Percentiles rank a stretch among this genome's conserved stretches.
phyloP scores from a whole-genome alignment of 2,888 invertebrate species.

The Habrosyne pyritoides region DNA sequence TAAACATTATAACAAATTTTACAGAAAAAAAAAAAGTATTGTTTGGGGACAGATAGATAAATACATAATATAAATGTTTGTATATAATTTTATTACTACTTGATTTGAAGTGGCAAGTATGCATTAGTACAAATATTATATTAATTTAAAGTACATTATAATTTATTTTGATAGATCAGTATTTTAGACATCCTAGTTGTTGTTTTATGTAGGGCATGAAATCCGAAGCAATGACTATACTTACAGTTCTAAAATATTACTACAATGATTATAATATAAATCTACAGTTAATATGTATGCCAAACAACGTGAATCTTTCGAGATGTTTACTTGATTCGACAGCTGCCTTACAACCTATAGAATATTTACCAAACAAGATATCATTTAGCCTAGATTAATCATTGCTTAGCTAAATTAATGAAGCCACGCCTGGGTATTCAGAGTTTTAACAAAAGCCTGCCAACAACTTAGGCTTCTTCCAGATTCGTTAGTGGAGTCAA shows the following conservation, averaged over 20 bases:
- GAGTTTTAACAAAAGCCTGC: constrained; percentile 44
- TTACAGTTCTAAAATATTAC: neutral
- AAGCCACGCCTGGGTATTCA: constrained; percentile 34
- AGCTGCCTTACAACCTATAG: neutral
- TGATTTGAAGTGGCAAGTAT: neutral
- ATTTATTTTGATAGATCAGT: constrained; percentile 21
- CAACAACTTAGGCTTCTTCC: constrained; percentile 55
- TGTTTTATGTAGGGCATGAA: constrained; percentile 26
- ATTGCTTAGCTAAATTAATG: constrained; percentile 18
- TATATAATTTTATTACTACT: neutral
- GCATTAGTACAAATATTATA: constrained; percentile 28
- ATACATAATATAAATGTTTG: constrained; percentile 14
- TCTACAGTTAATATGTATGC: constrained; percentile 20
- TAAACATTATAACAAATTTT: constrained; percentile 15
- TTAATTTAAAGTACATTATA: constrained; percentile 22
- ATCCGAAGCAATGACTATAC: constrained; percentile 39
- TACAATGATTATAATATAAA: constrained; percentile 20
- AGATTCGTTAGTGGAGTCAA: constrained; percentile 37
- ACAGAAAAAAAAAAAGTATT: constrained; percentile 9
- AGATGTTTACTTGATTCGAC: constrained; percentile 16
- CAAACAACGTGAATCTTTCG: constrained; percentile 22
- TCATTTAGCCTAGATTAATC: constrained; percentile 4
- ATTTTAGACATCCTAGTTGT: constrained; percentile 28
- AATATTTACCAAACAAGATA: neutral
- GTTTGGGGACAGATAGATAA: constrained; percentile 32